Percentiles rank a stretch among this genome's conserved stretches.
These are phyloP conservation scores for Electrona antarctica DNA, from an alignment of 2,113 vertebrate genomes.

Conservation along the genomic window DNA sequence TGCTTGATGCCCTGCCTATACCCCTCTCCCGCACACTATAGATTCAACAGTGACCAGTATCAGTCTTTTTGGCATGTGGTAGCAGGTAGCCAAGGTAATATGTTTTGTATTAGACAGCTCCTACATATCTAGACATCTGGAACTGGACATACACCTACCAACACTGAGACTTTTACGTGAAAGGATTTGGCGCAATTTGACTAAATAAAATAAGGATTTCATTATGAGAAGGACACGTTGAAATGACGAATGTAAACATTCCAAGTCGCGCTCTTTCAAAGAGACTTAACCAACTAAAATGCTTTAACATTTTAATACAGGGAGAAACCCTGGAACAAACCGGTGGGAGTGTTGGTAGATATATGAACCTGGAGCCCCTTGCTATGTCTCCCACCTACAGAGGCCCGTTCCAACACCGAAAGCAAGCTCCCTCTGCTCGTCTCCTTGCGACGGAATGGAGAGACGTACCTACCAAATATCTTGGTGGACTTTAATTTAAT, in stretches of 20 bases:
- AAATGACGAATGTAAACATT: no score
- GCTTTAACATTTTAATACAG: no score
- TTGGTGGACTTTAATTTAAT: no score
- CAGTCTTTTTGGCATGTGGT: conserved; percentile 67
- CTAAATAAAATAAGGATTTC: no score
- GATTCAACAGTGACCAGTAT: conserved; percentile 42
- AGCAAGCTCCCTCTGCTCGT: conserved; percentile 24
- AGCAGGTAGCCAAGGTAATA: conserved; percentile 32
- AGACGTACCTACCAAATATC: no score
- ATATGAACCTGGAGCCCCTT: conserved; percentile 52
- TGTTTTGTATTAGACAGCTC: conserved; percentile 66
- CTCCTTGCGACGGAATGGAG: not conserved
- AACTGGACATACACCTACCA: conserved; percentile 61
- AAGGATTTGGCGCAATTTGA: no score
- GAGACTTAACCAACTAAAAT: no score
- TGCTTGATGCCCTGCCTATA: conserved; percentile 29
- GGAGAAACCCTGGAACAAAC: not conserved
- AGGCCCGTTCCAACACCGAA: conserved; percentile 55
- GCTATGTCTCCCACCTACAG: conserved; percentile 51
- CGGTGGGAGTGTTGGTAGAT: conserved; percentile 71
- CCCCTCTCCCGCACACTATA: conserved; percentile 24
- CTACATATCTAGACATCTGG: conserved; percentile 48
- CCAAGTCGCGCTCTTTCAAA: no score
- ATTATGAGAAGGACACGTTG: no score
- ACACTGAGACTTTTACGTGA: conserved; percentile 27